Evolutionary conservation across 2,888 invertebrate genomes (phyloP), one percentile per base, ranked within the genome.

Genomic region (Dusona sp.): DNA sequence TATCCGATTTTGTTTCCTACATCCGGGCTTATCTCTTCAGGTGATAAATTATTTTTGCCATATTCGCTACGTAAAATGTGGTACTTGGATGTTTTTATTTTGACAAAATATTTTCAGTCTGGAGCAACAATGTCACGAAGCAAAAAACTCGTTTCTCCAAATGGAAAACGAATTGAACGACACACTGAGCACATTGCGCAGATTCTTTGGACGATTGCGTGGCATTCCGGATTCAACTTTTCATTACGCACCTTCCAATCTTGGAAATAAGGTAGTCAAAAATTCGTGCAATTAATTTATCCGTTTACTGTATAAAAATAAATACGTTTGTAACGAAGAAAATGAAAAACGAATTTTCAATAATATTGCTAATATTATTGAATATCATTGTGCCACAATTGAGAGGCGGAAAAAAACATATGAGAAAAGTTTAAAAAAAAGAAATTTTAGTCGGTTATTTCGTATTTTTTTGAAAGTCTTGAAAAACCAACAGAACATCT

Each of bases 181-280:
- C 65, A 88, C 93, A 54, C 85, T 93, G n/a, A 42, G 65, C 2
- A 86, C 88, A 8, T 82, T 94, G 25, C 90, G 91, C 6, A 89
- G 83, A 75, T 94, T 92, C 70, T 88, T 92, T 13, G 88, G 75
- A 33, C 90, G 91, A 72, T 85, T 95, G 25, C 90, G 89, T 19
- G 87, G 88, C 79, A 90, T 95, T 25, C 93, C 95, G 57, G 94
- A 94, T 86, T 93, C 93, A 36, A 91, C 94, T 54, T 93, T 94
- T 83, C 92, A 94, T 85, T 94, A 94, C 89, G 92, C 93, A 75
- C 90, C 93, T 45, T 94, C 94, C 45, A 92, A 92, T 83, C 88
- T 92, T 67, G 95, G 95, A 45, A 95, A 95, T 87, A 93, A 93
- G 92, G 95, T 95, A 67, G 73, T 73, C 0, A 2, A 61, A 29